phyloP scores from a whole-genome alignment of 2,797 vertebrate species.

The Mormyrops boulengeri region DNA sequence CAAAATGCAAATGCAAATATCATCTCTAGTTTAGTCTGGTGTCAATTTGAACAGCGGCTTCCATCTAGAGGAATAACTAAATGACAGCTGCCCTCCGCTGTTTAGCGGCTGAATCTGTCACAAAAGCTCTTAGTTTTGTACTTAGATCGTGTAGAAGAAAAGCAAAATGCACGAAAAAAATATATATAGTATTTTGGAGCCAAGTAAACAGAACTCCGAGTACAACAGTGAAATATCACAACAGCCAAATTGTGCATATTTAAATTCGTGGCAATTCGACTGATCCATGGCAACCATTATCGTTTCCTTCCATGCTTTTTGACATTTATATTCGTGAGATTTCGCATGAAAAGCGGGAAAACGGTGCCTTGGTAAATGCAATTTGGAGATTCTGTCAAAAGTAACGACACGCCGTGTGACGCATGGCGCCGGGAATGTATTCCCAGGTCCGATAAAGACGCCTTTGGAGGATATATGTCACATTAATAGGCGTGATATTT shows the following conservation, averaged over 20 bases:
- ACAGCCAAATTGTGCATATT: neutral
- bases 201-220: neutral
- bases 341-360: neutral
- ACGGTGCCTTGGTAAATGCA: neutral
- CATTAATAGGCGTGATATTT: slow-evolving; percentile 15
- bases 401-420: neutral
- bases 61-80: neutral
- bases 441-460: neutral
- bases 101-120: neutral
- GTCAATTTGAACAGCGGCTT: neutral
- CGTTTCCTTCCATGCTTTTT: neutral
- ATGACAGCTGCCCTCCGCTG: neutral
- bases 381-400: slow-evolving; percentile 6
- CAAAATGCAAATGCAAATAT: neutral
- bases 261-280: neutral
- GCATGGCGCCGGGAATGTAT: neutral
- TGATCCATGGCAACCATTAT: neutral
- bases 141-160: neutral
- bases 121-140: neutral
- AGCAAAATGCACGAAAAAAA: neutral
- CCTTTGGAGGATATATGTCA: slow-evolving; percentile 5
- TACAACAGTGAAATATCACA: neutral
- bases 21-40: neutral
- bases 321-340: slow-evolving; percentile 9
- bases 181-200: neutral